These are phyloP conservation scores for Aspidiotus destructor DNA, from an alignment of 2,888 invertebrate species.

Conservation along the genomic window DNA sequence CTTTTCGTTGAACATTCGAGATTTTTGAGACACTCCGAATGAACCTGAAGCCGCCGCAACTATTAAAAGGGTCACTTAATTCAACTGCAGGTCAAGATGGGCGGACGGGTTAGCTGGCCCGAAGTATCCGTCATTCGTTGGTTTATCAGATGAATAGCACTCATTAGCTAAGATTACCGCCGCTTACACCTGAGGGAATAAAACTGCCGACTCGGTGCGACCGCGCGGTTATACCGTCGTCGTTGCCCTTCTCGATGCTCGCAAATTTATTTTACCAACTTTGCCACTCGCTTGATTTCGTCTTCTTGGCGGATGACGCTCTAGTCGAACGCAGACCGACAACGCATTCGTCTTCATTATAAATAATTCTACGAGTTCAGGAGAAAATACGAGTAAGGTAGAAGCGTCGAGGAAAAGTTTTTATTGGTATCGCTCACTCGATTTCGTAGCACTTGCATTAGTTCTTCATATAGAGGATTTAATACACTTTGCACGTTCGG, in stretches of 20 bases:
- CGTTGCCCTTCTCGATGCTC: conserved; percentile 3
- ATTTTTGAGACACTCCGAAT: neutral
- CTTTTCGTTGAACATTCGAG: too few species aligned
- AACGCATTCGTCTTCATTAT: conserved; percentile 25
- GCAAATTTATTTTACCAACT: conserved; percentile 25
- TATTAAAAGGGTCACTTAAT: conserved; percentile 2
- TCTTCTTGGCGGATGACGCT: conserved; percentile 6
- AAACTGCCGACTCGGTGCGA: conserved; percentile 18
- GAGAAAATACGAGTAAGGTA: conserved; percentile 9
- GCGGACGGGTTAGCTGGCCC: conserved; percentile 4
- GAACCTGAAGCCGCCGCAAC: neutral
- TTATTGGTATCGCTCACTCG: neutral
- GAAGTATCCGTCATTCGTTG: conserved; percentile 28
- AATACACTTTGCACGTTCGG: conserved; percentile 9
- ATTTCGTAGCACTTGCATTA: neutral
- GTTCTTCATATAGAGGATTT: neutral
- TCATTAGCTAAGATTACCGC: conserved; percentile 32
- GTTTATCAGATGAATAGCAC: conserved; percentile 31
- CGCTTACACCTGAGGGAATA: conserved; percentile 31
- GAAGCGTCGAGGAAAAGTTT: conserved; percentile 7
- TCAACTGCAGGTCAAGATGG: neutral
- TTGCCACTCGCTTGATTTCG: conserved; percentile 23
- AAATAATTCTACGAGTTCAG: neutral
- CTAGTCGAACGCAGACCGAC: conserved; percentile 1
- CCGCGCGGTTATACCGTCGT: neutral